A percentile compares a stretch with the other conserved stretches of the same genome.
Conservation (phyloP, 2,888 invertebrate species). For the Heliothis peltigera region DNA sequence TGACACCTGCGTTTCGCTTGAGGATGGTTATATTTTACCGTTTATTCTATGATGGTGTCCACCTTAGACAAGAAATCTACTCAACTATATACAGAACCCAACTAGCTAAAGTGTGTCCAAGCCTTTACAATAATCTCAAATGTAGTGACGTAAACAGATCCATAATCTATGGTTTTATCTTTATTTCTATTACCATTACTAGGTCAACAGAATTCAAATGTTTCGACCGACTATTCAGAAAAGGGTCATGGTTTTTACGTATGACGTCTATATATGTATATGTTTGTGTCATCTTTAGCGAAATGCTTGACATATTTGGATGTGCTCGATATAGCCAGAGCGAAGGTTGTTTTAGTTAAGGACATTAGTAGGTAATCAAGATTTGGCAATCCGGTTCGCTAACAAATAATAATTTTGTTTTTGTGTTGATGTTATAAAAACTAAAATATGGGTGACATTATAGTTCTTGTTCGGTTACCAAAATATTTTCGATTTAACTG, state of each 20-base stretch:
- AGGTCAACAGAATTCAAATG: slow-evolving; percentile 50
- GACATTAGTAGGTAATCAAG: slow-evolving; percentile 16
- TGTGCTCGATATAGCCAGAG: slow-evolving; percentile 39
- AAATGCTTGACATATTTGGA: slow-evolving; percentile 23
- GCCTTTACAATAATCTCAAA: slow-evolving; percentile 36
- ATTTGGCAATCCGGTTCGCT: slow-evolving; percentile 38
- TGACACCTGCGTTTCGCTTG: too few species aligned
- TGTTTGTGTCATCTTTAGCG: slow-evolving; percentile 40
- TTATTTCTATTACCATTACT: slow-evolving; percentile 43
- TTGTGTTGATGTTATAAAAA: neutral
- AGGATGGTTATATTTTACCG: too few species aligned
- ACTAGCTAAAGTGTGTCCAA: slow-evolving; percentile 6
- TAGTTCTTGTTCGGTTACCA: neutral
- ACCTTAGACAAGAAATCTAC: too few species aligned
- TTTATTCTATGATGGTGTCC: too few species aligned
- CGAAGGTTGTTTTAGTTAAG: slow-evolving; percentile 29
- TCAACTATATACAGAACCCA: neutral
- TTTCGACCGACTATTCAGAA: slow-evolving; percentile 33
- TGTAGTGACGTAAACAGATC: slow-evolving; percentile 46
- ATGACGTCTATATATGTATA: too few species aligned
- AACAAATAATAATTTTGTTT: slow-evolving; percentile 1
- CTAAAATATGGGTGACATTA: neutral
- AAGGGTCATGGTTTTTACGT: slow-evolving; percentile 26
- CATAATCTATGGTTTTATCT: slow-evolving; percentile 49
- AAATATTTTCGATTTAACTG: too few species aligned